Conservation (phyloP, 2,797 vertebrate genomes). For the Danionella dracula region DNA sequence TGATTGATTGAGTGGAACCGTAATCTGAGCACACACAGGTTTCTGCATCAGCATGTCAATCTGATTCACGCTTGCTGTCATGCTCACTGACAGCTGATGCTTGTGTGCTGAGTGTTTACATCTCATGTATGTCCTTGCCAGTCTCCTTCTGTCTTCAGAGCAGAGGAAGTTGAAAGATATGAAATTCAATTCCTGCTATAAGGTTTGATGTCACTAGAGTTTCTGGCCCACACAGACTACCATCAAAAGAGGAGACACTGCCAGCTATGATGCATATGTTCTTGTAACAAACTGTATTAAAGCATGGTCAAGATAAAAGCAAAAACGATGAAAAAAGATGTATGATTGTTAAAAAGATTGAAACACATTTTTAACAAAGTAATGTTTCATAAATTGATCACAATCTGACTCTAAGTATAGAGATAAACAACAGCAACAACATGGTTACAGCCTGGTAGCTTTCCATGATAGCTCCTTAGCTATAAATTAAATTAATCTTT, state of each 20-base stretch:
- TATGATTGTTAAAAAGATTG: no score
- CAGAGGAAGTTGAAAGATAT: slow-evolving; percentile 55
- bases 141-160: slow-evolving; percentile 44
- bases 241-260: slow-evolving; percentile 55
- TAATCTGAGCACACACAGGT: slow-evolving; percentile 35
- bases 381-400: no score
- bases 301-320: no score
- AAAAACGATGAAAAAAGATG: no score
- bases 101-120: slow-evolving; percentile 26
- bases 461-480: no score
- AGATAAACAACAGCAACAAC: no score
- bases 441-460: no score
- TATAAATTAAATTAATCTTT: no score
- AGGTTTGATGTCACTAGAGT: slow-evolving; percentile 43
- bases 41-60: slow-evolving; percentile 29
- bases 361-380: no score
- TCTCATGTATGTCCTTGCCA: slow-evolving; percentile 50
- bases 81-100: slow-evolving; percentile 22
- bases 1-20: slow-evolving; percentile 24
- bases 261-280: slow-evolving; percentile 59
- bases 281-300: no score
- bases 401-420: no score
- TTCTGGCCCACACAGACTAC: slow-evolving; percentile 35
- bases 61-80: slow-evolving; percentile 30
- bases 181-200: slow-evolving; percentile 57